phyloP scores from a whole-genome alignment of 2,888 invertebrate species.

The Melinaea menophilus region DNA sequence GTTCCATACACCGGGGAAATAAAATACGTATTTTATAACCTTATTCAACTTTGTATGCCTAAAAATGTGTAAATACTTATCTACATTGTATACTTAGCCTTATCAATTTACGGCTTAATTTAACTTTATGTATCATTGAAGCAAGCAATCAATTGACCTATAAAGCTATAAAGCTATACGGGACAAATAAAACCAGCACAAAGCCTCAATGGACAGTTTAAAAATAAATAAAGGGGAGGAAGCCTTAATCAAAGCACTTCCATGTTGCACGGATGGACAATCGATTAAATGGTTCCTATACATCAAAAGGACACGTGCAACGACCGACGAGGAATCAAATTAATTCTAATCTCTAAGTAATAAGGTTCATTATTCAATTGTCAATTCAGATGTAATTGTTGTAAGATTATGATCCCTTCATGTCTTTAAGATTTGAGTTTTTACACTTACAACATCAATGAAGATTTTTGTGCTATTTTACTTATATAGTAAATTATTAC shows the following conservation, averaged over 20 bases:
- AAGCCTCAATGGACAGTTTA: slow-evolving; percentile 52
- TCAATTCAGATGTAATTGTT: not conserved
- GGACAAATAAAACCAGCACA: slow-evolving; percentile 41
- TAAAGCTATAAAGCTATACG: slow-evolving; percentile 45
- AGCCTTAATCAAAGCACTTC: slow-evolving; percentile 69
- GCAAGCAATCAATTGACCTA: slow-evolving; percentile 40
- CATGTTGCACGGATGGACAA: slow-evolving; percentile 64
- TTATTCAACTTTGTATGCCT: no score
- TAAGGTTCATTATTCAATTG: slow-evolving; percentile 33
- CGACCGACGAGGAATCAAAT: slow-evolving; percentile 21
- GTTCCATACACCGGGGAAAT: no score
- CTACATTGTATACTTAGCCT: not conserved
- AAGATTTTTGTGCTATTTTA: no score
- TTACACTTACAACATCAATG: no score
- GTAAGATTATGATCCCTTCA: no score
- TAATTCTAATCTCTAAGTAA: slow-evolving; percentile 21
- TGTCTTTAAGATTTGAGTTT: no score
- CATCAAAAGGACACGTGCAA: slow-evolving; percentile 38
- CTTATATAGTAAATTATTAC: no score
- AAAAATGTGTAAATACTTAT: no score
- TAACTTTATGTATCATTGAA: slow-evolving; percentile 12
- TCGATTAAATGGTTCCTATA: slow-evolving; percentile 59
- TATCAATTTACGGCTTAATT: not conserved
- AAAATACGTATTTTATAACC: no score
- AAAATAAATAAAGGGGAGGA: slow-evolving; percentile 69